These are phyloP conservation scores for Euplagia quadripunctaria DNA, from an alignment of 2,888 invertebrate genomes.

Conservation along the genomic window DNA sequence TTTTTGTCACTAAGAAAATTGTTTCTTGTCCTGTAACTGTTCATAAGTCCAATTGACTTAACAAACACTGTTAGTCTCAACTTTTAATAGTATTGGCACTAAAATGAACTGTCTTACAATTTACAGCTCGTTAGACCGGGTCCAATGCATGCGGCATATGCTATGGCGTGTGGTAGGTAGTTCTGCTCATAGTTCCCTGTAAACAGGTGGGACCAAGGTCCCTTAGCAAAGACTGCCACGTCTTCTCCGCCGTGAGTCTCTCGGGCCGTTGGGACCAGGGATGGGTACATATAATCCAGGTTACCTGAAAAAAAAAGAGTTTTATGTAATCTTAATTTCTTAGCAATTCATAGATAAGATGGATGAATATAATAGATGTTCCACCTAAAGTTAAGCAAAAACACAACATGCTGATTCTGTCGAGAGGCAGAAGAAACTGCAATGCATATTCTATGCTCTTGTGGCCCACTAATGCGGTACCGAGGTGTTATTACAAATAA, in stretches of 20 bases:
- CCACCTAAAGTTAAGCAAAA: no score
- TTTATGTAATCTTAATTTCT: not conserved
- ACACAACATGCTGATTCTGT: no score
- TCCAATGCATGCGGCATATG: constrained; percentile 92
- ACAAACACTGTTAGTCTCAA: not conserved
- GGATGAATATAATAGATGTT: not conserved
- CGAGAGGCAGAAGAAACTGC: no score
- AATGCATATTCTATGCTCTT: no score
- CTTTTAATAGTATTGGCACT: not conserved
- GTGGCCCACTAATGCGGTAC: no score
- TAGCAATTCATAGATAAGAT: not conserved
- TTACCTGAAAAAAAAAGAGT: constrained; percentile 65
- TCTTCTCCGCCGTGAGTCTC: constrained; percentile 94
- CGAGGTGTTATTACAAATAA: no score
- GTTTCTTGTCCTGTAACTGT: not conserved
- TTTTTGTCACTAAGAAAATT: not conserved
- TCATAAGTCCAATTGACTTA: not conserved
- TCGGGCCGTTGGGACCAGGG: constrained; percentile 87
- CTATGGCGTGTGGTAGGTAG: constrained; percentile 92
- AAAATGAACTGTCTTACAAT: constrained; percentile 13
- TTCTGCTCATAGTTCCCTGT: constrained; percentile 93
- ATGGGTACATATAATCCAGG: constrained; percentile 86
- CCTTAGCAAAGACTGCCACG: constrained; percentile 92
- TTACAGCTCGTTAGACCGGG: constrained; percentile 83
- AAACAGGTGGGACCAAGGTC: constrained; percentile 94